Percentiles rank a stretch among this genome's conserved stretches.
Evolutionary conservation across 1,140 invertebrate species (phyloP).

Genomic region (Sarcophaga bullata): DNA sequence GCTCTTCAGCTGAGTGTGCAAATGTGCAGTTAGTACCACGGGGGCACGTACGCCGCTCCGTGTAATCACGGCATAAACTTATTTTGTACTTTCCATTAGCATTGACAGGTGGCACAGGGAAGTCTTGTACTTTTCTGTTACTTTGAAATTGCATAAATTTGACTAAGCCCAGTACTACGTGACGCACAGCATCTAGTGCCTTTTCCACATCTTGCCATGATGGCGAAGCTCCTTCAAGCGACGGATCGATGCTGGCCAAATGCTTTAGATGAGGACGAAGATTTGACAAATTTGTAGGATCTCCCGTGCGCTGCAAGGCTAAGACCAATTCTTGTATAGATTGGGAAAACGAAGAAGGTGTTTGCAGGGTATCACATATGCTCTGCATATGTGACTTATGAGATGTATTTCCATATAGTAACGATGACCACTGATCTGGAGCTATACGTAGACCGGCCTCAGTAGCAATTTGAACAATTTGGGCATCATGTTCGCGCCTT

Average conservation of each 20-base stretch:
- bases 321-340: constrained; percentile 93
- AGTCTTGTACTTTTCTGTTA: constrained; percentile 72
- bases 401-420: constrained; percentile 93
- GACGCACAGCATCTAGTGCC: constrained; percentile 82
- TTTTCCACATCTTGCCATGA: constrained; percentile 79
- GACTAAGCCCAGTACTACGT: constrained; percentile 85
- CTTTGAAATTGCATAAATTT: constrained; percentile 86
- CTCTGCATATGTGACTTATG: constrained; percentile 99
- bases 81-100: constrained; percentile 89
- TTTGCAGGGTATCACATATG: constrained; percentile 95
- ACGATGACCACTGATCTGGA: constrained; percentile 97
- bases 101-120: constrained; percentile 69
- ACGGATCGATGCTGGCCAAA: constrained; percentile 86
- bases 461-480: constrained; percentile 97
- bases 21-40: constrained; percentile 89
- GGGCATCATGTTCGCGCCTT: constrained; percentile 96
- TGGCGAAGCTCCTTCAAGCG: constrained; percentile 70
- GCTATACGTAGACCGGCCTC: constrained; percentile 96
- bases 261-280: constrained; percentile 84
- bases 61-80: constrained; percentile 88
- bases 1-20: constrained; percentile 90
- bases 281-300: constrained; percentile 84
- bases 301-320: constrained; percentile 89
- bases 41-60: constrained; percentile 82
- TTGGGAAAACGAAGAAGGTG: constrained; percentile 89